Conservation (phyloP, 2,113 vertebrate genomes). For the Lethenteron reissneri region DNA sequence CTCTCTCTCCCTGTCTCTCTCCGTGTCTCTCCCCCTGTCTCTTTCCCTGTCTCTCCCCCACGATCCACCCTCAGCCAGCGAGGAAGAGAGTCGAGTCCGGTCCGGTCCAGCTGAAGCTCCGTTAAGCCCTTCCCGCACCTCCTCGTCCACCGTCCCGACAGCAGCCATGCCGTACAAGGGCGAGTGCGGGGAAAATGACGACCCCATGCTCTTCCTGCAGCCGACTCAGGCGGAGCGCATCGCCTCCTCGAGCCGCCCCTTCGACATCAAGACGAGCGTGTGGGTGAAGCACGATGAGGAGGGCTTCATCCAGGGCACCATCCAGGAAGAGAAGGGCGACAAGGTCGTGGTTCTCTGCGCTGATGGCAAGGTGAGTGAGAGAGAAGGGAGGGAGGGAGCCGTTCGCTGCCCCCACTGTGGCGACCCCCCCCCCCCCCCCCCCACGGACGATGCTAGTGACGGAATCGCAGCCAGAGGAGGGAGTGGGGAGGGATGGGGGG, state of each 20-base stretch:
- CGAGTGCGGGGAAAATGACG: constrained; percentile 11
- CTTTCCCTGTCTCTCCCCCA: no score
- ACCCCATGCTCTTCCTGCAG: constrained; percentile 13
- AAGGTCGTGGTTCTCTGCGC: constrained; percentile 7
- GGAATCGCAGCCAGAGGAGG: no score
- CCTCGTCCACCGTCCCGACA: no score
- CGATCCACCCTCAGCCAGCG: no score
- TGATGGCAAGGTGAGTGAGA: background rate
- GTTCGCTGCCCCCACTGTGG: background rate
- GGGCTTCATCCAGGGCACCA: constrained; percentile 13
- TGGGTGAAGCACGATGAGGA: constrained; percentile 15
- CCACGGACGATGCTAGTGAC: no score
- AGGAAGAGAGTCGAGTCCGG: no score
- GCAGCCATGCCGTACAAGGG: constrained; percentile 10
- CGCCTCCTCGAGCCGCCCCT: constrained; percentile 13
- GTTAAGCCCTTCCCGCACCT: no score
- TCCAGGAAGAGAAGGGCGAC: constrained; percentile 15
- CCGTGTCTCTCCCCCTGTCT: no score
- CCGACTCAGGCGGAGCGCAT: constrained; percentile 14
- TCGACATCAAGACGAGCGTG: constrained; percentile 14
- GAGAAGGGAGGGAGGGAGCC: background rate
- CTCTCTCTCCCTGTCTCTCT: no score
- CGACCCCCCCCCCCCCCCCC: no score
- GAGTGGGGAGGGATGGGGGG: no score
- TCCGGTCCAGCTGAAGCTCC: no score